Base-by-base conservation (phyloP, 2,113 vertebrate species). In the Nothoprocta perdicaria region DNA sequence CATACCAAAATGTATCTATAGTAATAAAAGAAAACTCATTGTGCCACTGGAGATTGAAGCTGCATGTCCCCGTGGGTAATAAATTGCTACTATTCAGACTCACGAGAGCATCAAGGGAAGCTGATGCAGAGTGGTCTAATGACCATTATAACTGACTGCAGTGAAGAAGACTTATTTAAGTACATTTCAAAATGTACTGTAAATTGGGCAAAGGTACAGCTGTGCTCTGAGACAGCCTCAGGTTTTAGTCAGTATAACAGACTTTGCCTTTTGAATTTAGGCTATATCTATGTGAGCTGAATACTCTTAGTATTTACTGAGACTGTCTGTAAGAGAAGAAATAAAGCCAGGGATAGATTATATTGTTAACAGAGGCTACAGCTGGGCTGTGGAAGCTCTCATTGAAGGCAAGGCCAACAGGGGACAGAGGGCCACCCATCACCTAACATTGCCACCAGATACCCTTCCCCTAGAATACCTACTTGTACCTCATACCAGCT, bases 151-250 rank as follows among this genome's bases (percentile, higher is more conserved):
- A 93, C 65, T 55, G 84, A 86, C 88, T 84, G 88, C 82, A 77
- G 89, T 86, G 89, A 84, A 92, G 87, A 95, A 23, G 87, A 53
- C 80, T 89, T 95, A 95, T 92, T 89, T 91, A 82, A 96, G 92
- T 89, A 94, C 68, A 94, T 95, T 94, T 95, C 89, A 92, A 72
- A 97, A 93, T 85, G 85, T 90, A 89, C 88, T 85, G 80, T 80
- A 96, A 96, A 95, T 90, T 96, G 93, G 80, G 80, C 86, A 82
- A 95, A 86, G 93, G 89, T 95, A 86, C 86, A 94, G 89, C 91
- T 84, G 31, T 41, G 43, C 11, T 19, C 79, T 38, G 81, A 90
- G 95, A 92, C 67, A 94, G 84, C 76, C 86, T 94, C 48, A 2
- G 45, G 92, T 88, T 95, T 93, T 90, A 88, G 82, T 92, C 45